phyloP scores from a whole-genome alignment of 2,113 vertebrate species.

The Myodes glareolus region DNA sequence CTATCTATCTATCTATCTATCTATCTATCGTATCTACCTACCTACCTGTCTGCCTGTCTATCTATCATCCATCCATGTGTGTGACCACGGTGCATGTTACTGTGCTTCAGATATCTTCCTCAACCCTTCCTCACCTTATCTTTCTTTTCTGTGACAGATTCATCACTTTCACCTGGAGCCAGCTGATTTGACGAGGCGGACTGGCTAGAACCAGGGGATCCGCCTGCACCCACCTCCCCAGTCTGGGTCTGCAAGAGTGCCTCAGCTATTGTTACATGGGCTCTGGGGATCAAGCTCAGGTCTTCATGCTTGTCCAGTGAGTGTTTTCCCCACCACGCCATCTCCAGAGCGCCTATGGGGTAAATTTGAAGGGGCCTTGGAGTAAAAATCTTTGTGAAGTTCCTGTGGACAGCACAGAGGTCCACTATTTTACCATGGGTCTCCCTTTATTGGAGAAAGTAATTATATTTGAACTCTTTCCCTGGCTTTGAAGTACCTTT shows the following conservation, averaged over 20 bases:
- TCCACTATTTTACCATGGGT: not conserved
- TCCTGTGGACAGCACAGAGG: not conserved
- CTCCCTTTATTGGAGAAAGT: not conserved
- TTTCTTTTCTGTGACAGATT: not conserved
- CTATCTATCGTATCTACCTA: too few species aligned
- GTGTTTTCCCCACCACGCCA: not conserved
- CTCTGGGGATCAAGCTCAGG: too few species aligned
- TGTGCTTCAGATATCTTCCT: not conserved
- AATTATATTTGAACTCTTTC: not conserved
- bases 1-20: too few species aligned
- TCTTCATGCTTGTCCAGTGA: too few species aligned
- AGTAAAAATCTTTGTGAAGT: not conserved
- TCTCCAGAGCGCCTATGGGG: not conserved
- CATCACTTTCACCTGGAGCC: not conserved
- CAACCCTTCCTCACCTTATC: not conserved
- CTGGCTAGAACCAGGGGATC: not conserved
- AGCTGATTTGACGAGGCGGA: not conserved
- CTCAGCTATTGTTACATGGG: too few species aligned
- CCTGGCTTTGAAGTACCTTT: not conserved
- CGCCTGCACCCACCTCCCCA: not conserved
- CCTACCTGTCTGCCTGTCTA: too few species aligned
- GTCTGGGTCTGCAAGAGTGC: not conserved
- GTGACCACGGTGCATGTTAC: too few species aligned
- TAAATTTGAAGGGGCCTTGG: not conserved
- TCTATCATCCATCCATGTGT: too few species aligned